phyloP scores from a whole-genome alignment of 1,140 invertebrate species.

The Ylistrum balloti region DNA sequence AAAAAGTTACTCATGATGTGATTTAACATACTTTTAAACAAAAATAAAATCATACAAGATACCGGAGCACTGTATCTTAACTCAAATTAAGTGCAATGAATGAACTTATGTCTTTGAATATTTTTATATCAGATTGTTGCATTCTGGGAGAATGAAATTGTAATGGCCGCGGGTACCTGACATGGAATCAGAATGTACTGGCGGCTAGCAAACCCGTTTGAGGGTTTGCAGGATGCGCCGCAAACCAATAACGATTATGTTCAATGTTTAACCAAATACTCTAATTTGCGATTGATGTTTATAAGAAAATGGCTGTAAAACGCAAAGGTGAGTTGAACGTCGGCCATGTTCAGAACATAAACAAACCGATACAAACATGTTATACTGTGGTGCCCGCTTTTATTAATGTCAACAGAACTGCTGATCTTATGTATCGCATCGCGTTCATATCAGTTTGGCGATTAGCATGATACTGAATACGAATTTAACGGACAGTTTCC shows the following conservation, averaged over 20 bases:
- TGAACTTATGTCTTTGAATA: not conserved
- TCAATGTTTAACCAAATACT: not conserved
- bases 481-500: not conserved
- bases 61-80: not conserved
- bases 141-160: slow-evolving; percentile 58
- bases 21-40: not conserved
- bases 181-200: slow-evolving; percentile 57
- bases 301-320: slow-evolving; percentile 78
- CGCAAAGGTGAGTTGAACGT: slow-evolving; percentile 73
- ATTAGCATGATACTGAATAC: not conserved
- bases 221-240: slow-evolving; percentile 47
- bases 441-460: not conserved
- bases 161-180: slow-evolving; percentile 60
- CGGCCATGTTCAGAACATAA: slow-evolving; percentile 41
- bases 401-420: not conserved
- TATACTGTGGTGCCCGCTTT: not conserved
- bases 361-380: slow-evolving; percentile 6
- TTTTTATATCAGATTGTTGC: slow-evolving; percentile 20
- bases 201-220: slow-evolving; percentile 53
- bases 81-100: not conserved
- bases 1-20: not conserved
- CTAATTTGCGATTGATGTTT: slow-evolving; percentile 16
- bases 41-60: not conserved
- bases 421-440: not conserved
- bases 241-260: slow-evolving; percentile 36